Evolutionary conservation across 2,113 vertebrate genomes (phyloP), one percentile per base, ranked within the genome.

Genomic region (Actenoides lindsayi): DNA sequence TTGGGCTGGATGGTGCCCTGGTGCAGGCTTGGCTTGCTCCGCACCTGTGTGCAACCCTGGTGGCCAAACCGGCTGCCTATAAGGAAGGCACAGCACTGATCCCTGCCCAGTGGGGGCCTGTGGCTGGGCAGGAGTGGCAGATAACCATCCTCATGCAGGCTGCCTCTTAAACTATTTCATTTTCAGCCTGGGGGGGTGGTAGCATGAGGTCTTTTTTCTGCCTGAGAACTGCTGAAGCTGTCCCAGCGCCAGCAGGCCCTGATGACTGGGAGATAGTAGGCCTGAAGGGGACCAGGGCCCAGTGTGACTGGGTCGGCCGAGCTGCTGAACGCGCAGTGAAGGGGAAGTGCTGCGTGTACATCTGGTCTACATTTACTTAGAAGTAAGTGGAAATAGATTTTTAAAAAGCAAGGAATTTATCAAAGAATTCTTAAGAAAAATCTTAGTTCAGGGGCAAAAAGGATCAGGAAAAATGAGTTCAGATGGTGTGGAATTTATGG

Each of bases 21-120:
- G 20, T 1, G 1, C 16, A 28, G 21, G 7, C 12, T 56, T 35
- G 12, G 33, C 37, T 33, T 48, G 20, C 18, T 11, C 3, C 48
- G 2, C 11, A 65, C 24, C 11, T 25, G 14, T 25, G 8, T 33
- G 64, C 25, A 25, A 11, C 42, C 21, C n/a, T 7, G 37, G 4
- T n/a, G 17, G 42, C 0, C 11, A 35, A 83, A 16, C 3, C 0
- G 0, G 4, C 35, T 27, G 48, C 27, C 1, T 23, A 9, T 15
- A 27, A 33, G 33, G 42, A 44, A 11, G 19, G 24, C 16, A 19
- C 20, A 0, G 1, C 2, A 1, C 48, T 44, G 41, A 37, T 10
- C 11, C 3, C 48, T 39, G 24, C 53, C 27, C 0, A 8, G 5
- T 23, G 35, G 11, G 13, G 33, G 41, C 35, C 9, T 27, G 48